phyloP scores from a whole-genome alignment of 2,888 invertebrate genomes.

The Ptilodon capucinus region DNA sequence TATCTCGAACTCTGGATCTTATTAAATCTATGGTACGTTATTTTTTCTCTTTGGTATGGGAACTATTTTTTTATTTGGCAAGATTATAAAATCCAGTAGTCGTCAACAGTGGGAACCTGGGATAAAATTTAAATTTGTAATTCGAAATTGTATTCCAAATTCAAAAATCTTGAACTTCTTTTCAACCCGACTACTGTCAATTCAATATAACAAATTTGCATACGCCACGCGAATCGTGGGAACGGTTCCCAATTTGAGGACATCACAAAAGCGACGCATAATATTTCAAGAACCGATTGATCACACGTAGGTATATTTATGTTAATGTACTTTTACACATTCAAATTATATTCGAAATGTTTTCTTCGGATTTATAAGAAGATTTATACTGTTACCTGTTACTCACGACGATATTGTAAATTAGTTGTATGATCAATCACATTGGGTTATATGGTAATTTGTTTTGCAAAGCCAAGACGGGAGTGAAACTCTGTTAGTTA shows the following conservation, averaged over 20 bases:
- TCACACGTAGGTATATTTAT: slow-evolving; percentile 54
- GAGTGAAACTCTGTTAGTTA: too few relatives aligned
- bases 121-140: slow-evolving; percentile 15
- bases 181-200: slow-evolving; percentile 38
- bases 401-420: background rate
- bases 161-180: slow-evolving; percentile 55
- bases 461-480: background rate
- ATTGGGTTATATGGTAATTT: background rate
- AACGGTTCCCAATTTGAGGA: slow-evolving; percentile 35
- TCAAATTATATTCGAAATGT: slow-evolving; percentile 46
- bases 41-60: too few relatives aligned
- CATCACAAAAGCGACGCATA: slow-evolving; percentile 24
- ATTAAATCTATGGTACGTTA: too few relatives aligned
- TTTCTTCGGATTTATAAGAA: slow-evolving; percentile 21
- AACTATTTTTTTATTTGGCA: too few relatives aligned
- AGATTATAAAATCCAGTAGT: background rate
- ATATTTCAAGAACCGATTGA: slow-evolving; percentile 50
- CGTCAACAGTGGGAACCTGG: background rate
- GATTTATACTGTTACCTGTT: slow-evolving; percentile 1
- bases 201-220: slow-evolving; percentile 9
- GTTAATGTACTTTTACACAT: slow-evolving; percentile 43
- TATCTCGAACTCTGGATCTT: too few relatives aligned
- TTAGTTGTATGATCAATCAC: background rate
- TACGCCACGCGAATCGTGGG: slow-evolving; percentile 58
- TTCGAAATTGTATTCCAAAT: slow-evolving; percentile 44